A percentile compares a stretch with the other conserved stretches of the same genome.
Evolutionary conservation across 2,797 vertebrate species (phyloP).

Genomic region (Macrochelys suwanniensis): DNA sequence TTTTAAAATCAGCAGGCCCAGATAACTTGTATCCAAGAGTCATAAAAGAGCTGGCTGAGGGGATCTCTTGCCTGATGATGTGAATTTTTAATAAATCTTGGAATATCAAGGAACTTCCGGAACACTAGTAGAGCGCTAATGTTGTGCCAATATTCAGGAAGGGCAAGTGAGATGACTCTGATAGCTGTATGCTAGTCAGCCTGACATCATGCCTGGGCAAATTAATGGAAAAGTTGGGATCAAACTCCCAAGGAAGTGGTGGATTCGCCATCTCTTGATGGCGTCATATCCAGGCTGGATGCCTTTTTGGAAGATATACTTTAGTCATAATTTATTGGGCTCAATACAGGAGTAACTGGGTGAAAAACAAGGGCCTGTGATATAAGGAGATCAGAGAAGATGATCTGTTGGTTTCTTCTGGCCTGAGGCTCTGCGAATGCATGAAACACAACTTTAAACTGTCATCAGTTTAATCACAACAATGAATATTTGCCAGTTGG

Average conservation of each 20-base stretch:
- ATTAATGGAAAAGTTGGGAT: background rate
- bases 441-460: background rate
- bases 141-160: background rate
- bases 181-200: background rate
- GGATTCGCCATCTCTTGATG: background rate
- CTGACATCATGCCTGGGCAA: background rate
- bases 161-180: background rate
- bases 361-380: background rate
- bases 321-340: background rate
- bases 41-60: background rate
- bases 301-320: background rate
- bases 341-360: background rate
- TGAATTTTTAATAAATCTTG: background rate
- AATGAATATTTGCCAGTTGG: background rate
- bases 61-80: background rate
- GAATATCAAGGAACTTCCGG: background rate
- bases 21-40: background rate
- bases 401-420: background rate
- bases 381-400: background rate
- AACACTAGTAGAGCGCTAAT: background rate
- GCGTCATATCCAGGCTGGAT: background rate
- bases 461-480: background rate
- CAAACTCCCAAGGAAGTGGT: background rate
- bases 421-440: background rate
- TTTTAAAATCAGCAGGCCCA: background rate